Conservation (phyloP, 2,888 invertebrate species). For the Diarsia mendica region DNA sequence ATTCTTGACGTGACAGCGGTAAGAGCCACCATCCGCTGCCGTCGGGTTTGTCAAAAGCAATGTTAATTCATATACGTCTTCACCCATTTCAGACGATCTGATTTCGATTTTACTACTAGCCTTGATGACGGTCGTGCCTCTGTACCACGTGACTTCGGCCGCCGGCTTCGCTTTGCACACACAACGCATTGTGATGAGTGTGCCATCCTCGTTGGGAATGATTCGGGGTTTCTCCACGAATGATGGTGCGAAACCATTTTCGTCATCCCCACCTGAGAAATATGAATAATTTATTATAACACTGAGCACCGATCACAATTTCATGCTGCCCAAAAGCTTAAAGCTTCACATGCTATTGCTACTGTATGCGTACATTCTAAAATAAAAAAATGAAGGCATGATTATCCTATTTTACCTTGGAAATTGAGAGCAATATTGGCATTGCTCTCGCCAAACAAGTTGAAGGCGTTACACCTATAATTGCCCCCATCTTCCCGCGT, state of each 20-base stretch:
- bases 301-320: conserved; percentile 55
- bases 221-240: conserved; percentile 99
- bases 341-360: conserved; percentile 87
- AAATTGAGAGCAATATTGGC: conserved; percentile 99
- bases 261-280: conserved; percentile 96
- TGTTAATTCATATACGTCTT: conserved; percentile 96
- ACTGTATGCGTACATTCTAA: conserved; percentile 88
- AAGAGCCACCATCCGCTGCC: conserved; percentile 90
- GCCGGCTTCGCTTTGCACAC: conserved; percentile 98
- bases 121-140: conserved; percentile 95
- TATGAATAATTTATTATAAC: conserved; percentile 57
- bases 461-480: conserved; percentile 99
- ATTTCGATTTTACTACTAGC: conserved; percentile 96
- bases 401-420: conserved; percentile 94
- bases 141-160: conserved; percentile 98
- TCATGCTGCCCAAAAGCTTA: conserved; percentile 86
- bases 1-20: conserved; percentile 98
- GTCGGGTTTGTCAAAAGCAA: conserved; percentile 90
- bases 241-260: conserved; percentile 98
- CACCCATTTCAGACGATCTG: conserved; percentile 93
- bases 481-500: conserved; percentile 99
- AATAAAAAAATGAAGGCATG: conserved; percentile 61
- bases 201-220: conserved; percentile 99
- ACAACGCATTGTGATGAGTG: conserved; percentile 99
- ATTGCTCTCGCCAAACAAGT: conserved; percentile 99